Evolutionary conservation across 2,888 invertebrate species (phyloP).

Genomic region (Dryocosmus kuriphilus): DNA sequence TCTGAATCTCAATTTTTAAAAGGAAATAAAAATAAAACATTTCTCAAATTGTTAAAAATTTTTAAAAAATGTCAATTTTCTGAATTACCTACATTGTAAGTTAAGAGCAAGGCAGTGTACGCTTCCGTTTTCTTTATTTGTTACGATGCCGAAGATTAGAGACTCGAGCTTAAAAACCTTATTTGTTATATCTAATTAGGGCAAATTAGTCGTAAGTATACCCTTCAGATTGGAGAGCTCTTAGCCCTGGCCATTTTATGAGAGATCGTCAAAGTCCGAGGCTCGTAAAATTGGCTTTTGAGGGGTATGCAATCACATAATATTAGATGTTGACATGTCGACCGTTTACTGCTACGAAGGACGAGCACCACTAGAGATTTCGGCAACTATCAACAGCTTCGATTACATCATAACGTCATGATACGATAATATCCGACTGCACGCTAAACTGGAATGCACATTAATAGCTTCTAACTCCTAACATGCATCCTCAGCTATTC

Average conservation of each 20-base stretch:
- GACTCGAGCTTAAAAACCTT: background rate
- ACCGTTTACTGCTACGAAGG: background rate
- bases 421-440: background rate
- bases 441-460: background rate
- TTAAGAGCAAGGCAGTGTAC: background rate
- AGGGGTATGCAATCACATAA: conserved; percentile 19
- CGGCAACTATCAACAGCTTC: conserved; percentile 13
- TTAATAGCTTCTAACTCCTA: background rate
- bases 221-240: background rate
- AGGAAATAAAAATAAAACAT: no score
- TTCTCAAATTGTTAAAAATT: no score
- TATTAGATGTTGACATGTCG: conserved; percentile 16
- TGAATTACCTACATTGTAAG: background rate
- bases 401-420: conserved; percentile 12
- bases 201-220: background rate
- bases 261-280: background rate
- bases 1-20: no score
- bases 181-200: conserved; percentile 10
- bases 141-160: conserved; percentile 10
- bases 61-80: background rate
- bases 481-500: background rate
- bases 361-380: conserved; percentile 22
- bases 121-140: background rate
- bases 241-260: background rate
- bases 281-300: conserved; percentile 9